phyloP scores from a whole-genome alignment of 2,113 vertebrate species.

The Melanostigma gelatinosum region DNA sequence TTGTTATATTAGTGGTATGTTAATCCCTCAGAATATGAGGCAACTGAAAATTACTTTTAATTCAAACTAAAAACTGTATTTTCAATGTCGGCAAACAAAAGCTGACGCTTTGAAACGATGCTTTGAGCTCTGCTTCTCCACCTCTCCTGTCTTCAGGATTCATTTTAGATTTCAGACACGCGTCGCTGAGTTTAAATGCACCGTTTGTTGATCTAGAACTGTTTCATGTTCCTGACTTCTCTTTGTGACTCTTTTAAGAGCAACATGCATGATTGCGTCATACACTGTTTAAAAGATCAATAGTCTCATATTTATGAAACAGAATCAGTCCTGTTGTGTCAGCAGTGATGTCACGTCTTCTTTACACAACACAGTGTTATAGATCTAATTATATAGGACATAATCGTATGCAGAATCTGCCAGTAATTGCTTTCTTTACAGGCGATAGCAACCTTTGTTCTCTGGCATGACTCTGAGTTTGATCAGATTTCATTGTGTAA shows the following conservation, averaged over 20 bases:
- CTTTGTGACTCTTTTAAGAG: neutral
- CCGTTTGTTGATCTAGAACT: neutral
- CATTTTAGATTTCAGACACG: neutral
- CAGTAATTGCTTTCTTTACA: neutral
- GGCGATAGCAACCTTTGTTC: rapidly evolving
- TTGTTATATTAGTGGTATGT: neutral
- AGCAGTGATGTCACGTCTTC: neutral
- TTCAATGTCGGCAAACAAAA: neutral
- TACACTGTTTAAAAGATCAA: conserved; percentile 56
- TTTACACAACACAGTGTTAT: neutral
- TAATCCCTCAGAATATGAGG: neutral
- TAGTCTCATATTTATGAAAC: conserved; percentile 66
- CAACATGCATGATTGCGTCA: conserved; percentile 5
- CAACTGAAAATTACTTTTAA: neutral
- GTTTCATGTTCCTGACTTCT: neutral
- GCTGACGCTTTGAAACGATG: neutral
- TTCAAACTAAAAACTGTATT: neutral
- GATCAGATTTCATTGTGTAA: conserved; percentile 14
- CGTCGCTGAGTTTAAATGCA: neutral
- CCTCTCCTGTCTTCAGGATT: neutral
- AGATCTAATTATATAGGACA: neutral
- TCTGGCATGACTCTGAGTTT: neutral
- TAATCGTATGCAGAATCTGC: neutral
- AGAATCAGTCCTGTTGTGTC: conserved; percentile 42
- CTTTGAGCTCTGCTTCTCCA: neutral